phyloP scores from a whole-genome alignment of 2,113 vertebrate species.

The Actenoides hombroni region DNA sequence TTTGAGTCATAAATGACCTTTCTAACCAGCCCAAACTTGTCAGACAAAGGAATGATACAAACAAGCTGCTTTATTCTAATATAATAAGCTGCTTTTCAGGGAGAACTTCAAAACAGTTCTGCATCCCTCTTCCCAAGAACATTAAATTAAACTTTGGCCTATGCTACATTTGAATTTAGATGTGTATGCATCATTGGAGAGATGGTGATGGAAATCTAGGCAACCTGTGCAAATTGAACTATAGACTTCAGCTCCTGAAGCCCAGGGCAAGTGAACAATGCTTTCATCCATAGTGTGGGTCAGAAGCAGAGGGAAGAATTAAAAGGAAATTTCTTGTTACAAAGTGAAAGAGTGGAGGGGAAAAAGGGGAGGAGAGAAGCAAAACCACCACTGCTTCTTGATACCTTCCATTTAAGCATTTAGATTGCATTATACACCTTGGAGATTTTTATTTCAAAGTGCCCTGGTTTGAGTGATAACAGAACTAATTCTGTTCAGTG shows the following conservation, averaged over 20 bases:
- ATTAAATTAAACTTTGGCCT: conserved; percentile 57
- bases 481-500: no score
- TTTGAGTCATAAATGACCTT: conserved; percentile 79
- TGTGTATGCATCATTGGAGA: background rate
- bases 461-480: no score
- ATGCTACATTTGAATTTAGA: conserved; percentile 27
- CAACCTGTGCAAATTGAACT: conserved; percentile 10
- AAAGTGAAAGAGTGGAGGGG: background rate
- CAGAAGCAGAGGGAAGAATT: background rate
- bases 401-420: no score
- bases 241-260: background rate
- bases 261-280: background rate
- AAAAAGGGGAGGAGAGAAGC: background rate
- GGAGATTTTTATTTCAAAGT: no score
- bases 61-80: conserved; percentile 74
- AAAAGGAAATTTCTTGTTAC: background rate
- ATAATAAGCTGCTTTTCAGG: conserved; percentile 69
- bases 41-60: conserved; percentile 73
- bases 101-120: conserved; percentile 70
- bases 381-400: background rate
- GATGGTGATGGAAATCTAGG: background rate
- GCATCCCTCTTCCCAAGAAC: conserved; percentile 47
- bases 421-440: no score
- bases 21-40: conserved; percentile 72
- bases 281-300: background rate